A percentile compares a stretch with the other conserved stretches of the same genome.
Evolutionary conservation across 1,140 invertebrate genomes (phyloP).

Genomic region (Stegodyphus dumicola): DNA sequence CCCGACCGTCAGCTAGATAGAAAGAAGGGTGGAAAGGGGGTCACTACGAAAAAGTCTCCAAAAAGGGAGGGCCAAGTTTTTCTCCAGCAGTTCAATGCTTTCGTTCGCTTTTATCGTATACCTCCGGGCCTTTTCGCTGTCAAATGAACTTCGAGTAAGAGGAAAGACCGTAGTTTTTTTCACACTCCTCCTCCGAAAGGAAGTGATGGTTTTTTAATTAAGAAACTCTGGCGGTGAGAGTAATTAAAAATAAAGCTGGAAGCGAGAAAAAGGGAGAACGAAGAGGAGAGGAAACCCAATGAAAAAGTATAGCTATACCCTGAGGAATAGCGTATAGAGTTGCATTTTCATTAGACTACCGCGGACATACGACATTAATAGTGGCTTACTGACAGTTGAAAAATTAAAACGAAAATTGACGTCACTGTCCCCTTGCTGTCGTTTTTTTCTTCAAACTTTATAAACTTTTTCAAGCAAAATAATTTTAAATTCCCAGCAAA

Average conservation of each 20-base stretch:
- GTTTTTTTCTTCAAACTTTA: no score
- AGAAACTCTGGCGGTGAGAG: constrained; percentile 41
- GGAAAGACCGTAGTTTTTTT: not conserved
- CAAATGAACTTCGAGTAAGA: constrained; percentile 39
- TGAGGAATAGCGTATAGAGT: not conserved
- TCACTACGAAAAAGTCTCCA: constrained; percentile 2
- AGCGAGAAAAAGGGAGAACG: constrained; percentile 23
- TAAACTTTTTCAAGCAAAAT: no score
- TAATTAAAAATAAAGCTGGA: constrained; percentile 54
- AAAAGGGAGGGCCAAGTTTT: constrained; percentile 27
- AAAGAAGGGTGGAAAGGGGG: constrained; percentile 1
- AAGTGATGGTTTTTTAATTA: constrained; percentile 61
- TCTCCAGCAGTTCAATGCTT: constrained; percentile 42
- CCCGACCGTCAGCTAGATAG: constrained; percentile 45
- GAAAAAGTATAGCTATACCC: not conserved
- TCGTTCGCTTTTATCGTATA: constrained; percentile 47
- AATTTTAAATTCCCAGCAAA: no score
- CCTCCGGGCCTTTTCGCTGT: constrained; percentile 38
- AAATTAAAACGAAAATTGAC: not conserved
- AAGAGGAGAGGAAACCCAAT: constrained; percentile 3
- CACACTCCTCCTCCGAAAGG: constrained; percentile 3
- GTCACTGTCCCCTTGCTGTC: not conserved
- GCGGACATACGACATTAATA: not conserved
- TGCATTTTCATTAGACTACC: constrained; percentile 24
- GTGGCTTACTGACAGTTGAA: constrained; percentile 12